A percentile compares a stretch with the other conserved stretches of the same genome.
Conservation (phyloP, 2,888 invertebrate species). For the Drosophila neoperkinsi region DNA sequence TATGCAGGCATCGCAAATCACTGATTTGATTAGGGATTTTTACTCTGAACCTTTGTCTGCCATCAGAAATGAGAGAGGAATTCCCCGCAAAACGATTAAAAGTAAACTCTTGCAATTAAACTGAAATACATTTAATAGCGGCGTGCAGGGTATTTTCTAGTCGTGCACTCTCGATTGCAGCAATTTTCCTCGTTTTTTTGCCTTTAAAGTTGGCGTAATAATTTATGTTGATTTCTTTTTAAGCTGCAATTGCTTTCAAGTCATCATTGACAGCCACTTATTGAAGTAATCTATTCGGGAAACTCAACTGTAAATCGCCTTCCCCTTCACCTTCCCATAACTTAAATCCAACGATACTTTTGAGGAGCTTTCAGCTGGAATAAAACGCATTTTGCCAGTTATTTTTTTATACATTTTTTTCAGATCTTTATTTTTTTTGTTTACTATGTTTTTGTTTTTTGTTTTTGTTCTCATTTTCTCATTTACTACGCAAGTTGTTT, state of each 20-base stretch:
- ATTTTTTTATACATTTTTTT: constrained; percentile 53
- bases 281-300: constrained; percentile 62
- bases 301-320: constrained; percentile 50
- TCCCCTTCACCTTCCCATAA: constrained; percentile 40
- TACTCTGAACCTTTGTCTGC: background rate
- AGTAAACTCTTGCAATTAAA: background rate
- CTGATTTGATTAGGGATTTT: background rate
- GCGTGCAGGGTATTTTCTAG: background rate
- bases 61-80: background rate
- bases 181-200: background rate
- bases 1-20: background rate
- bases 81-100: background rate
- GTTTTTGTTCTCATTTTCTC: constrained; percentile 56
- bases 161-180: background rate
- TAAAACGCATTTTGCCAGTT: constrained; percentile 64
- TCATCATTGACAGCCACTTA: constrained; percentile 62
- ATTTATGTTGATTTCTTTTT: constrained; percentile 52
- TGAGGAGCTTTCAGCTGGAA: constrained; percentile 20
- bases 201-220: constrained; percentile 28
- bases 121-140: background rate
- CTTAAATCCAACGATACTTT: constrained; percentile 6
- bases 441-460: constrained; percentile 67
- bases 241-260: constrained; percentile 51
- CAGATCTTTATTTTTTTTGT: constrained; percentile 78
- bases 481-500: constrained; percentile 77